phyloP scores from a whole-genome alignment of 2,888 invertebrate genomes.

The Caradrina clavipalpis region DNA sequence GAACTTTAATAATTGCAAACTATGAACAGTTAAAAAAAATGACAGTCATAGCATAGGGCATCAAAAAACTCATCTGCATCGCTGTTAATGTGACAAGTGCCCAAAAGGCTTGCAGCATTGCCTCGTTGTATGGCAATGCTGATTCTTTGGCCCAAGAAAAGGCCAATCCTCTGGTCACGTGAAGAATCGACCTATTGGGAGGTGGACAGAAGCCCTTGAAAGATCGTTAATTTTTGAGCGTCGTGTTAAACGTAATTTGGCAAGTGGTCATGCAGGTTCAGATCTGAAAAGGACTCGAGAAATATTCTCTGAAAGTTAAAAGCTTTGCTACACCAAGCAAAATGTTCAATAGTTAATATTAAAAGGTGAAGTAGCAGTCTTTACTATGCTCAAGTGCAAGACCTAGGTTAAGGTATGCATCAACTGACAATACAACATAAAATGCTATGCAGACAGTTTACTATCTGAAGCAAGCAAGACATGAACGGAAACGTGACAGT shows the following conservation, averaged over 20 bases:
- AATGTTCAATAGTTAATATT: background rate
- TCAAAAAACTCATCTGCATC: too few relatives aligned
- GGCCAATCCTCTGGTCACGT: too few relatives aligned
- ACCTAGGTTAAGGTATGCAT: conserved; percentile 17
- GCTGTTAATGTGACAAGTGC: too few relatives aligned
- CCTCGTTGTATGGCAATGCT: too few relatives aligned
- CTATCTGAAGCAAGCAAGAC: conserved; percentile 10
- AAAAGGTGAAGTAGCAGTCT: background rate
- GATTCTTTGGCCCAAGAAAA: too few relatives aligned
- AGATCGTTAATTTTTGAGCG: background rate
- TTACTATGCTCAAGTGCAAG: background rate
- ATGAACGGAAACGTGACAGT: conserved; percentile 21
- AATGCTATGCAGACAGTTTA: background rate
- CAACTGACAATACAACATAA: background rate
- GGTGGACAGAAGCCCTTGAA: background rate
- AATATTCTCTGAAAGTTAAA: background rate
- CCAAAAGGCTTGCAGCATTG: too few relatives aligned
- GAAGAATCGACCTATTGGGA: too few relatives aligned
- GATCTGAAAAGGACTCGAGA: background rate
- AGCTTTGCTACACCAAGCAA: background rate
- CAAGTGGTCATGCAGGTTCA: background rate
- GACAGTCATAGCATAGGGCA: too few relatives aligned
- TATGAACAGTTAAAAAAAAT: too few relatives aligned
- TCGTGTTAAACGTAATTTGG: background rate
- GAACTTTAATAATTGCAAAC: too few relatives aligned